Evolutionary conservation across 2,888 invertebrate genomes (phyloP).

Genomic region (Coenonympha glycerion): DNA sequence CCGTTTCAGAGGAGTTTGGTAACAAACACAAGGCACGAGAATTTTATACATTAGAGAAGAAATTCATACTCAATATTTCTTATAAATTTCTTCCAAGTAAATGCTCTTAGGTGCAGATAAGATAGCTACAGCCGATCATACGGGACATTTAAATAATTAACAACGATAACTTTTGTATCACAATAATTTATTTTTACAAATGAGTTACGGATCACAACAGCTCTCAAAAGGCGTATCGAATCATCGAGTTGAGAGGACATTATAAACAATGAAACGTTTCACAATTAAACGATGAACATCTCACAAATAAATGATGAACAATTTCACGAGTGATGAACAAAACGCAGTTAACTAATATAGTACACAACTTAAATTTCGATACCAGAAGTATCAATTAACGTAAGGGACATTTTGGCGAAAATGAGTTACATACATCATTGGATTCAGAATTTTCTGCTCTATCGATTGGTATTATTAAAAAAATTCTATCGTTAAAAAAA

Average conservation of each 20-base stretch:
- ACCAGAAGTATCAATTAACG: too few species aligned
- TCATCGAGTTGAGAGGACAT: constrained; percentile 52
- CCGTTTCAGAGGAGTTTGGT: too few species aligned
- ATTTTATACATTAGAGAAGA: too few species aligned
- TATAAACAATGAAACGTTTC: constrained; percentile 43
- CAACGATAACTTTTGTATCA: constrained; percentile 55
- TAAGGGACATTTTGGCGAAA: too few species aligned
- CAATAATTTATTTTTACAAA: constrained; percentile 78
- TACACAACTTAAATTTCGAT: constrained; percentile 44
- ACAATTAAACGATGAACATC: constrained; percentile 20
- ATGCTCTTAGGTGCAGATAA: too few species aligned
- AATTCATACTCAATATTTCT: too few species aligned
- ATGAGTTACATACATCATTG: too few species aligned
- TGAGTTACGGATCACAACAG: constrained; percentile 71
- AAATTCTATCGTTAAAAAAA: too few species aligned
- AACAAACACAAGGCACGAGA: too few species aligned
- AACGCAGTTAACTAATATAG: constrained; percentile 35
- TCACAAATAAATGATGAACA: constrained; percentile 19
- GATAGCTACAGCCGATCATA: not conserved
- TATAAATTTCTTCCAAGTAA: too few species aligned
- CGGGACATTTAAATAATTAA: constrained; percentile 22
- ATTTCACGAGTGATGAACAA: constrained; percentile 42
- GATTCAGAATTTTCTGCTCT: too few species aligned
- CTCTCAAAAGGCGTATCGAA: constrained; percentile 57
- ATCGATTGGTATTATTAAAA: too few species aligned